Conservation (phyloP, 1,140 invertebrate genomes). For the Acromyrmex charruanus region DNA sequence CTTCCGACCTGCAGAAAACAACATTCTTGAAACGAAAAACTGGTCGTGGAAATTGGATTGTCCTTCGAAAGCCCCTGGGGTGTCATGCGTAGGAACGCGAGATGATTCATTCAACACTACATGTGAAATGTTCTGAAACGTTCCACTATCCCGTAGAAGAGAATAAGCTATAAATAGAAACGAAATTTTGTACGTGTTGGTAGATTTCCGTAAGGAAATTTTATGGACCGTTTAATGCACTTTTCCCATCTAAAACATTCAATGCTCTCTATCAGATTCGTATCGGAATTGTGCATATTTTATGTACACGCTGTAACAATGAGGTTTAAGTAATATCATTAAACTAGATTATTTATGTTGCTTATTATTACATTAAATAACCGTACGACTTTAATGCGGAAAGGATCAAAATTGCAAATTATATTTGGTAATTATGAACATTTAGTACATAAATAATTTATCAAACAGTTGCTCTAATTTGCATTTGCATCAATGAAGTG, state of each 20-base stretch:
- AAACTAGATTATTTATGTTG: slow-evolving; percentile 25
- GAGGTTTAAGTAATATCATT: slow-evolving; percentile 17
- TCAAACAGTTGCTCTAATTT: not conserved
- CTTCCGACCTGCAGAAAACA: slow-evolving; percentile 64
- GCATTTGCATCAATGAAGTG: not conserved
- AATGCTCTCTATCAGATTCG: slow-evolving; percentile 14
- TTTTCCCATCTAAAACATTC: slow-evolving; percentile 32
- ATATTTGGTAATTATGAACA: not conserved
- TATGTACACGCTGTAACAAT: slow-evolving; percentile 11
- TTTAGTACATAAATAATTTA: slow-evolving; percentile 1
- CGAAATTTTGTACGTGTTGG: slow-evolving; percentile 45
- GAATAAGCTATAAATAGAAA: slow-evolving; percentile 47
- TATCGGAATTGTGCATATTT: slow-evolving; percentile 26
- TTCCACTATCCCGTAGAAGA: slow-evolving; percentile 18
- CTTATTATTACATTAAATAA: slow-evolving; percentile 27
- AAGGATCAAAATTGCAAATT: not conserved
- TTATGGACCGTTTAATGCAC: slow-evolving; percentile 40
- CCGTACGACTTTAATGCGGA: not conserved
- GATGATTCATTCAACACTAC: slow-evolving; percentile 70
- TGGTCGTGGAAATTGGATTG: slow-evolving; percentile 73
- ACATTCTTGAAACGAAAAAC: slow-evolving; percentile 63
- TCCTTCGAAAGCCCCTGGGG: slow-evolving; percentile 69
- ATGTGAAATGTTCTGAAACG: slow-evolving; percentile 61
- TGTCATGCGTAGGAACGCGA: slow-evolving; percentile 66
- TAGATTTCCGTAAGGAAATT: slow-evolving; percentile 29